phyloP scores from a whole-genome alignment of 2,888 invertebrate species.

The Watsonalla cultraria region DNA sequence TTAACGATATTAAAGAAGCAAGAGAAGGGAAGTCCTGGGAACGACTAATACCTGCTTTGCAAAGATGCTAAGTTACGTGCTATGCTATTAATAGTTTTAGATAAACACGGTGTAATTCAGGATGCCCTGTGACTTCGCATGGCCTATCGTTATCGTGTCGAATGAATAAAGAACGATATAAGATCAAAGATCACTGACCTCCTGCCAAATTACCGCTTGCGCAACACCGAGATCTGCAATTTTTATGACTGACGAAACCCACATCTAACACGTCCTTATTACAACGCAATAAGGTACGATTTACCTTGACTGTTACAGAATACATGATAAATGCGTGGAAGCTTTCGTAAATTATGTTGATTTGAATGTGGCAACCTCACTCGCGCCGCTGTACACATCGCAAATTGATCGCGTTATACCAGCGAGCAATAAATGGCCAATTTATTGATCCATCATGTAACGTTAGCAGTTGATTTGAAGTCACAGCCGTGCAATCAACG shows the following conservation, averaged over 20 bases:
- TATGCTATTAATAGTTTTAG: too few species aligned
- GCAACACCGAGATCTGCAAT: conserved; percentile 15
- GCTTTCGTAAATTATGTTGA: conserved; percentile 16
- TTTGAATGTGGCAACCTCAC: conserved; percentile 14
- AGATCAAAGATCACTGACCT: conserved; percentile 10
- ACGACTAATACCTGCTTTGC: too few species aligned
- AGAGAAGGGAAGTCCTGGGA: too few species aligned
- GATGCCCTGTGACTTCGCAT: too few species aligned
- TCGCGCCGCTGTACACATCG: neutral
- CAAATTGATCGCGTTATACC: neutral
- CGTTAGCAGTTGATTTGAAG: too few species aligned
- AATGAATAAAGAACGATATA: neutral
- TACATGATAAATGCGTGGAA: conserved; percentile 8
- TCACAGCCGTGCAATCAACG: too few species aligned
- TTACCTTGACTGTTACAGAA: conserved; percentile 6
- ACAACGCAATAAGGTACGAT: neutral
- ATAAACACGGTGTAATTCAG: too few species aligned
- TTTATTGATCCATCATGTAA: too few species aligned
- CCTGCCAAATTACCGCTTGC: conserved; percentile 9
- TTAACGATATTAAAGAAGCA: too few species aligned
- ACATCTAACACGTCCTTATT: neutral
- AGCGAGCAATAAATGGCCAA: neutral
- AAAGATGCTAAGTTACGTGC: too few species aligned
- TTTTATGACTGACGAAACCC: conserved; percentile 14
- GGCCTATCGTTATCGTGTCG: too few species aligned